Percentiles rank a stretch among this genome's conserved stretches.
phyloP scores from a whole-genome alignment of 2,888 invertebrate genomes.

The Cartodere bifasciata region DNA sequence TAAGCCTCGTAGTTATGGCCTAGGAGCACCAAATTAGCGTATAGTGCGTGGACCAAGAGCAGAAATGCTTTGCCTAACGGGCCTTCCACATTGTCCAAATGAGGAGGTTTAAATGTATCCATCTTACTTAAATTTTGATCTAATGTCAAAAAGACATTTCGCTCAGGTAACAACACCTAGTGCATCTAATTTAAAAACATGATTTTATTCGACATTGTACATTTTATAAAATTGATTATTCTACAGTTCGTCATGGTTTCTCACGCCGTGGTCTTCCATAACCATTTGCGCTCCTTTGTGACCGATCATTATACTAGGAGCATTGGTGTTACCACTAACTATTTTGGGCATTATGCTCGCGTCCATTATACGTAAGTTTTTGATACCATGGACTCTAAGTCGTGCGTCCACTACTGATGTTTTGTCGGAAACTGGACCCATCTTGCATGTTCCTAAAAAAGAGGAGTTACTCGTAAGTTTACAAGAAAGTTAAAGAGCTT shows the following conservation, averaged over 20 bases:
- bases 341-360: constrained; percentile 73
- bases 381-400: constrained; percentile 53
- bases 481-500: too few species aligned
- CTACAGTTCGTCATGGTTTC: constrained; percentile 25
- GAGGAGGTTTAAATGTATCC: too few species aligned
- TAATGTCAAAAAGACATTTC: too few species aligned
- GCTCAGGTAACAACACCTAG: too few species aligned
- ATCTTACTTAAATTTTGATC: too few species aligned
- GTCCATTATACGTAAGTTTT: constrained; percentile 58
- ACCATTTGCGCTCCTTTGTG: constrained; percentile 39
- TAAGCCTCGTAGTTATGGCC: constrained; percentile 18
- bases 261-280: constrained; percentile 19
- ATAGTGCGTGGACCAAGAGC: constrained; percentile 21
- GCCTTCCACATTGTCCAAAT: constrained; percentile 19
- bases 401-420: constrained; percentile 58
- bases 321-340: constrained; percentile 45
- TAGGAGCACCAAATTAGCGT: constrained; percentile 20
- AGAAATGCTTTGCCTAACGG: constrained; percentile 22
- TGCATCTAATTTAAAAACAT: too few species aligned
- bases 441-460: constrained; percentile 51
- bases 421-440: constrained; percentile 49
- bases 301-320: constrained; percentile 35
- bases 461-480: constrained; percentile 17
- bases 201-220: too few species aligned
- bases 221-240: constrained; percentile 7